Percentiles rank a stretch among this genome's conserved stretches.
These are phyloP conservation scores for Odontomachus brunneus DNA, from an alignment of 1,140 invertebrate species.

Conservation along the genomic window DNA sequence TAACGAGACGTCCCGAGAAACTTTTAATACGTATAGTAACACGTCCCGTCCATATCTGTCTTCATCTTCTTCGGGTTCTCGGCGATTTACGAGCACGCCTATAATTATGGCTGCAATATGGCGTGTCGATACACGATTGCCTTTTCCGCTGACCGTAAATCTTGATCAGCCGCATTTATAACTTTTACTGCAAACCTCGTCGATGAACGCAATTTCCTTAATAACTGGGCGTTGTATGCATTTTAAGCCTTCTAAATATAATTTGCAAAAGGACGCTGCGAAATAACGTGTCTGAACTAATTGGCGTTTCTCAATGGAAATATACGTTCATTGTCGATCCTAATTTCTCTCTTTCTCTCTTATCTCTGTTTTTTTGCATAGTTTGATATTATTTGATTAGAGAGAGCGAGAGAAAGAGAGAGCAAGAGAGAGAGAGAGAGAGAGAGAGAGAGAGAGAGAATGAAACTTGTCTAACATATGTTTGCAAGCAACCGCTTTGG, in stretches of 20 bases:
- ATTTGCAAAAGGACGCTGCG: not conserved
- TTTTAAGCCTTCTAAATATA: not conserved
- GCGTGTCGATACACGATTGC: not conserved
- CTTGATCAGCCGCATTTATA: conserved; percentile 35
- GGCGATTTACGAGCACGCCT: conserved; percentile 30
- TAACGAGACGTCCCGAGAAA: not conserved
- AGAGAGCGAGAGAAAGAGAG: too few relatives aligned
- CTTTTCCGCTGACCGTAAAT: conserved; percentile 45
- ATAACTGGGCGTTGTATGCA: not conserved
- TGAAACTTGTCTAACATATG: too few relatives aligned
- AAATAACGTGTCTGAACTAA: not conserved
- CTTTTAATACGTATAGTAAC: conserved; percentile 16
- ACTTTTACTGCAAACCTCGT: not conserved
- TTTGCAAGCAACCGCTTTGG: too few relatives aligned
- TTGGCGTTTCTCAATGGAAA: not conserved
- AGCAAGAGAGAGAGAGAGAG: too few relatives aligned
- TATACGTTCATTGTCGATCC: not conserved
- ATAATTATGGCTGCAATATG: conserved; percentile 34
- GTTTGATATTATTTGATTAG: not conserved
- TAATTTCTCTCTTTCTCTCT: not conserved
- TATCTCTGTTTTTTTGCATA: not conserved
- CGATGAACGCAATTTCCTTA: not conserved
- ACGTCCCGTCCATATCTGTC: conserved; percentile 36
- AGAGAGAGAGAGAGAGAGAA: too few relatives aligned
- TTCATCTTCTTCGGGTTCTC: conserved; percentile 38